Percentiles rank a stretch among this genome's conserved stretches.
phyloP scores from a whole-genome alignment of 2,797 vertebrate species.

The Clarias platycephalus region DNA sequence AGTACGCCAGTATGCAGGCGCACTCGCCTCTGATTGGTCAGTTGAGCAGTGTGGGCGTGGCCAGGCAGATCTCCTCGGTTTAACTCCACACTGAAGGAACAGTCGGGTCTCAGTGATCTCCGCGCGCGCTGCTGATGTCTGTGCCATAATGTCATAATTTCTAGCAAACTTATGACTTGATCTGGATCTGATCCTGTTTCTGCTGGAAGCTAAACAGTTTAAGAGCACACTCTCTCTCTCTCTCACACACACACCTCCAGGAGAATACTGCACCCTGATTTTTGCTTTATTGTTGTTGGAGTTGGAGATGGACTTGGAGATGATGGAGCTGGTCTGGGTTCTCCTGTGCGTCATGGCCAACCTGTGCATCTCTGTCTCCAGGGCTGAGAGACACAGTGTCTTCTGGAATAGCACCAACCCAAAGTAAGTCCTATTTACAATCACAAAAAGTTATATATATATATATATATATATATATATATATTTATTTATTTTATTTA shows the following conservation, averaged over 20 bases:
- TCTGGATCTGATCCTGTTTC: not conserved
- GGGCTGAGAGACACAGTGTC: conserved; percentile 76
- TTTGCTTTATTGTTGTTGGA: conserved; percentile 33
- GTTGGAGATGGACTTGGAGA: conserved; percentile 73
- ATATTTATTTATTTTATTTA: no score
- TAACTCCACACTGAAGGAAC: not conserved
- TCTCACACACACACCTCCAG: not conserved
- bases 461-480: no score
- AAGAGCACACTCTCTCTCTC: not conserved
- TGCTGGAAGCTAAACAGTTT: not conserved
- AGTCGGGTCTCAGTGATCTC: conserved; percentile 62
- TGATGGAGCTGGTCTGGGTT: conserved; percentile 51
- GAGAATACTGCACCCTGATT: conserved; percentile 13
- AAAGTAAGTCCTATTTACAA: conserved; percentile 65
- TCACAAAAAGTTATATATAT: not conserved
- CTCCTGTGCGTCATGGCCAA: conserved; percentile 62
- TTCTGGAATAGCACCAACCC: conserved; percentile 79
- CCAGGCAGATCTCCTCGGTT: not conserved
- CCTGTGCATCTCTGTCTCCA: conserved; percentile 67
- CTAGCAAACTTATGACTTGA: not conserved
- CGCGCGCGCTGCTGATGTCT: conserved; percentile 39
- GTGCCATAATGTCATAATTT: not conserved
- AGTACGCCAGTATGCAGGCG: not conserved
- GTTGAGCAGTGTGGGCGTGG: conserved; percentile 54
- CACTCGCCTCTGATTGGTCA: conserved; percentile 65